Evolutionary conservation across 2,797 vertebrate genomes (phyloP).

Genomic region (Cuculus canorus): DNA sequence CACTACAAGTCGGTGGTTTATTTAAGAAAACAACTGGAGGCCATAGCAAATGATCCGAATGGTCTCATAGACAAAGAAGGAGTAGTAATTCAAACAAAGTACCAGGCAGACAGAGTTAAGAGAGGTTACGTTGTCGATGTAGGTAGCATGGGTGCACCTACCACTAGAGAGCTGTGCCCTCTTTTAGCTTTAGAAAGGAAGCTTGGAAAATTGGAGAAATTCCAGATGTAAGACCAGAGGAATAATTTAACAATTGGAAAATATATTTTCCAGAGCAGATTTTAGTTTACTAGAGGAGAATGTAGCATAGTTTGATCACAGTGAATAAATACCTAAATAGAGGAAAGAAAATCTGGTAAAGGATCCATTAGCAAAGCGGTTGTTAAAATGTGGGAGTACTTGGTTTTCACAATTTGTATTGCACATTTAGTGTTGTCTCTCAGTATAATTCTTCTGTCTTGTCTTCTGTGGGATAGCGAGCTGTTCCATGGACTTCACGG

Average conservation of each 20-base stretch:
- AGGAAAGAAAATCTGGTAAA: not conserved
- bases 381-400: not conserved
- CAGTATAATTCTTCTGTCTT: not conserved
- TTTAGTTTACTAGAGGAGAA: not conserved
- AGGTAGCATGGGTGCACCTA: not conserved
- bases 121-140: not conserved
- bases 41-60: not conserved
- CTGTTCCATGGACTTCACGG: not conserved
- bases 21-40: not conserved
- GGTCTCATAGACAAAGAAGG: not conserved
- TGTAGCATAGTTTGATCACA: not conserved
- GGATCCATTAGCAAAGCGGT: not conserved
- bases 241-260: not conserved
- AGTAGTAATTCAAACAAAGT: not conserved
- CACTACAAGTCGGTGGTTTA: not conserved
- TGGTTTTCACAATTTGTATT: not conserved
- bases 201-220: not conserved
- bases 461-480: not conserved
- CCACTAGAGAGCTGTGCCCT: not conserved
- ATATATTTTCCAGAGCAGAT: not conserved
- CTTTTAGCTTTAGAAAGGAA: not conserved
- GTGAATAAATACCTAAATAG: not conserved
- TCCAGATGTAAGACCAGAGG: not conserved
- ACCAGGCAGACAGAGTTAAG: not conserved
- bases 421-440: not conserved